phyloP scores from a whole-genome alignment of 2,888 invertebrate species.

The Bibio marci region DNA sequence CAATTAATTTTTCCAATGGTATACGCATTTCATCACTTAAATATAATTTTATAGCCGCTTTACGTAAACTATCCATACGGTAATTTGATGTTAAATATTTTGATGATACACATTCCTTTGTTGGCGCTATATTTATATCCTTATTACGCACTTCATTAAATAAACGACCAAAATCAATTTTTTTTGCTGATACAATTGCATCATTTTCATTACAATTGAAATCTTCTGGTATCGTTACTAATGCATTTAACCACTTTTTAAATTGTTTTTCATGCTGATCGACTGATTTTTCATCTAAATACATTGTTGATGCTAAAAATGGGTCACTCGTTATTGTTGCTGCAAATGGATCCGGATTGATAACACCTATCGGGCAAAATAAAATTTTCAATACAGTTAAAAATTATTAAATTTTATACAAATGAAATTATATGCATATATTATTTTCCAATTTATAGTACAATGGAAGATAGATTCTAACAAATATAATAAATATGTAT shows the following conservation, averaged over 20 bases:
- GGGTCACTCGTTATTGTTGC: conserved; percentile 44
- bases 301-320: conserved; percentile 45
- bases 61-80: conserved; percentile 45
- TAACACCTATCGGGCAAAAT: conserved; percentile 22
- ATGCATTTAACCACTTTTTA: conserved; percentile 61
- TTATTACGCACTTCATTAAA: conserved; percentile 58
- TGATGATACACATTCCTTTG: conserved; percentile 50
- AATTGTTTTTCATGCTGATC: conserved; percentile 51
- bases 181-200: conserved; percentile 11
- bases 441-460: too few relatives aligned
- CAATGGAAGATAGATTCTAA: too few relatives aligned
- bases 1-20: conserved; percentile 49
- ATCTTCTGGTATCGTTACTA: conserved; percentile 58
- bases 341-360: conserved; percentile 34
- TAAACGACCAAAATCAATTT: conserved; percentile 53
- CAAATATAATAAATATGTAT: too few relatives aligned
- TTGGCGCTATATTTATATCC: conserved; percentile 46
- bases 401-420: too few relatives aligned
- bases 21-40: conserved; percentile 40
- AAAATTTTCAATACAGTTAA: background rate
- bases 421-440: too few relatives aligned
- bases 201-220: conserved; percentile 37
- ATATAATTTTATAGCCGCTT: conserved; percentile 45
- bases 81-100: conserved; percentile 44
- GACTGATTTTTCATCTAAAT: conserved; percentile 49